These are phyloP conservation scores for Macrotis lagotis DNA, from an alignment of 2,113 vertebrate species.

Conservation along the genomic window DNA sequence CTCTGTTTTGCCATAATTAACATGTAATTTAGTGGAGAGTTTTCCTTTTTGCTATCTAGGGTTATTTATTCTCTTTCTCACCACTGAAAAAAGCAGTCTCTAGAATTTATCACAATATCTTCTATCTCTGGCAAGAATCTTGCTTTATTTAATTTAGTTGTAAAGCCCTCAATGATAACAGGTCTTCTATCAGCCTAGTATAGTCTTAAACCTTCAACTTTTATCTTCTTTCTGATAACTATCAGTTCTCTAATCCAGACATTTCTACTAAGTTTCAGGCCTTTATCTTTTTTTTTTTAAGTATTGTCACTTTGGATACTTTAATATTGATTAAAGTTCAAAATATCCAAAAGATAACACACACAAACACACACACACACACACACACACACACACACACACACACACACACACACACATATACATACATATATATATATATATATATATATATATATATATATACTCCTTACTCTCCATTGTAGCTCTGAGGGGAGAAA, in stretches of 20 bases:
- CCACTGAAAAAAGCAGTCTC: background rate
- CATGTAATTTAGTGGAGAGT: background rate
- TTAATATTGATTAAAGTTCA: background rate
- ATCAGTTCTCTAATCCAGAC: background rate
- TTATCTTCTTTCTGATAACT: background rate
- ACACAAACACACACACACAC: no score
- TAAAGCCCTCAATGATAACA: background rate
- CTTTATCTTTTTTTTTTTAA: background rate
- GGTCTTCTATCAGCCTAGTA: background rate
- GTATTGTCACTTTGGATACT: background rate
- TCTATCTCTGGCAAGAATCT: background rate
- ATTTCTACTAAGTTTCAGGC: background rate
- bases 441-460: no score
- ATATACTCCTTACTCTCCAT: background rate
- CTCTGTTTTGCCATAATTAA: background rate
- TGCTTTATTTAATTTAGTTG: background rate
- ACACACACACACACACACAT: no score
- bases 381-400: no score
- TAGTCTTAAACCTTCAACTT: background rate
- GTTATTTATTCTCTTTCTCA: background rate
- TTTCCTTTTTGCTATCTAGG: background rate
- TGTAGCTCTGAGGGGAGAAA: background rate
- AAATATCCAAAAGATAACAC: background rate
- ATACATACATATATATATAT: no score
- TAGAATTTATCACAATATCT: background rate